These are phyloP conservation scores for Oasisia sp. DNA, from an alignment of 2,888 invertebrate genomes.

Conservation along the genomic window DNA sequence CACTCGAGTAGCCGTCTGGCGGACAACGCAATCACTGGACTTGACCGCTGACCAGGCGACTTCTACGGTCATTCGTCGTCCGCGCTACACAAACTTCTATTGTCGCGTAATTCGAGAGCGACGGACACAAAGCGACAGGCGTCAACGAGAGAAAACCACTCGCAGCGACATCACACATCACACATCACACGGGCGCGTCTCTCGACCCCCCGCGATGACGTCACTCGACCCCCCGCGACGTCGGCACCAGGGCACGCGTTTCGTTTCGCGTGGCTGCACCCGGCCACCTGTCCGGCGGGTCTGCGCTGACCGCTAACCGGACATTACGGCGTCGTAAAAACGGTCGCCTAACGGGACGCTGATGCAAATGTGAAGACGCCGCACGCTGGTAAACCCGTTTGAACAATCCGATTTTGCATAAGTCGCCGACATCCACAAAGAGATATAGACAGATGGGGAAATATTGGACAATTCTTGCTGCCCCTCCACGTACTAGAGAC, in stretches of 20 bases:
- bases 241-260: not conserved
- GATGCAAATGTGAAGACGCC: not conserved
- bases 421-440: not conserved
- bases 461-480: too few relatives aligned
- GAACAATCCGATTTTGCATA: not conserved
- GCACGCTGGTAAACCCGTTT: not conserved
- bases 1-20: not conserved
- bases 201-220: not conserved
- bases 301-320: conserved; percentile 1
- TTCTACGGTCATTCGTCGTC: not conserved
- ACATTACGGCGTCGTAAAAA: not conserved
- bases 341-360: not conserved
- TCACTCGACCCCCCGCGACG: not conserved
- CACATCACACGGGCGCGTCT: not conserved
- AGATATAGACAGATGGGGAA: not conserved
- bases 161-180: not conserved
- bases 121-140: not conserved
- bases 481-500: too few relatives aligned
- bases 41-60: not conserved
- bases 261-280: not conserved
- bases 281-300: not conserved
- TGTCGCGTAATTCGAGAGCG: conserved; percentile 5
- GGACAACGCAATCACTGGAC: not conserved
- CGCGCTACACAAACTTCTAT: not conserved
- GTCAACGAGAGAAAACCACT: not conserved